phyloP scores from a whole-genome alignment of 2,113 vertebrate species.

The Elephas maximus region DNA sequence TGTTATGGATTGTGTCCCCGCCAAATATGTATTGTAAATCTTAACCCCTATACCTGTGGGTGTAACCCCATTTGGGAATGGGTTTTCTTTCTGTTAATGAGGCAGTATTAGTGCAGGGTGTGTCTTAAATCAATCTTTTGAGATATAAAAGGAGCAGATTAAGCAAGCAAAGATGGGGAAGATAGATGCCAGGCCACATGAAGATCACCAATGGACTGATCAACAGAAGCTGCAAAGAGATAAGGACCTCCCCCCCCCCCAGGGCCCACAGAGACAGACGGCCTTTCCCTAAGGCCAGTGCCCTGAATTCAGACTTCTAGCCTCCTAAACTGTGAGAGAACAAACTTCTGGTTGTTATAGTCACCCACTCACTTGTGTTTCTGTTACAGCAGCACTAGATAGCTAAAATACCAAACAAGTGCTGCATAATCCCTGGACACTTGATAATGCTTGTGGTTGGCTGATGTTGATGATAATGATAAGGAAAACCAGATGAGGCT shows the following conservation, averaged over 20 bases:
- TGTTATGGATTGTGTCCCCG: neutral
- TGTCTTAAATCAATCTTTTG: neutral
- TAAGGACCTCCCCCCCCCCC: neutral
- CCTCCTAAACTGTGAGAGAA: neutral
- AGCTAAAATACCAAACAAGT: neutral
- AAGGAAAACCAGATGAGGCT: conserved; percentile 62
- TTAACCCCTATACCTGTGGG: neutral
- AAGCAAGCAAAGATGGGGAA: neutral
- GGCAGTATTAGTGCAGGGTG: neutral
- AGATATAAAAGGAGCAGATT: neutral
- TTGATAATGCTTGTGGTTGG: conserved; percentile 37
- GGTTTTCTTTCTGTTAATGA: neutral
- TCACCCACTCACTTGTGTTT: neutral
- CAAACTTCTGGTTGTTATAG: neutral
- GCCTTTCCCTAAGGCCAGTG: neutral
- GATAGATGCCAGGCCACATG: neutral
- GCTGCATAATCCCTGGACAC: conserved; percentile 29
- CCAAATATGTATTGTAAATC: neutral
- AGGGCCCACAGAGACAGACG: neutral
- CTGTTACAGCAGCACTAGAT: neutral
- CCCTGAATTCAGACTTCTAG: neutral
- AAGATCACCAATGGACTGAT: neutral
- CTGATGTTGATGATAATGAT: conserved; percentile 55
- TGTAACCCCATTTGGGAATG: neutral
- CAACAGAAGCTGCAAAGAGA: neutral